phyloP scores from a whole-genome alignment of 2,888 invertebrate genomes.

The Phasia obesa region DNA sequence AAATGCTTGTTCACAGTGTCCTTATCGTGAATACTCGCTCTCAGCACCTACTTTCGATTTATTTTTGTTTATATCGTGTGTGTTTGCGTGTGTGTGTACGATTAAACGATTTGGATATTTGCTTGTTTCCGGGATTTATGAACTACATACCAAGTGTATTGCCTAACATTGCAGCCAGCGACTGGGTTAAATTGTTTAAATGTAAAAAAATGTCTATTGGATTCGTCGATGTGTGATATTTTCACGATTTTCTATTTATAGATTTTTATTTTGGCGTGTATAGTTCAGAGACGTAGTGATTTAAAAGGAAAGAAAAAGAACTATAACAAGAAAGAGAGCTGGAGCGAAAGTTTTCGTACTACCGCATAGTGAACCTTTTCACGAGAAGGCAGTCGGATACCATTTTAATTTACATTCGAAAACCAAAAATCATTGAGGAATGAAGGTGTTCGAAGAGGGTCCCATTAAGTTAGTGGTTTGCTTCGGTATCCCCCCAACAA shows the following conservation, averaged over 20 bases:
- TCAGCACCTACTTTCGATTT: slow-evolving; percentile 12
- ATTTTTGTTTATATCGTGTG: slow-evolving; percentile 14
- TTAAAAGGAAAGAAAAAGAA: no score
- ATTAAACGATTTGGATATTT: slow-evolving; percentile 27
- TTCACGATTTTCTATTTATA: background rate
- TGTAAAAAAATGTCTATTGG: background rate
- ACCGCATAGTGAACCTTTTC: no score
- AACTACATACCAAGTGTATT: slow-evolving; percentile 45
- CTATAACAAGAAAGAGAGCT: no score
- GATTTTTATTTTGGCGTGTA: background rate
- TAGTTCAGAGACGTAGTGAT: background rate
- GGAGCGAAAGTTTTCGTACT: no score
- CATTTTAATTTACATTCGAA: no score
- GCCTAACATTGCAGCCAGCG: slow-evolving; percentile 44
- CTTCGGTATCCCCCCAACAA: no score
- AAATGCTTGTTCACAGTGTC: slow-evolving; percentile 23
- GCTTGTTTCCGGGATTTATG: slow-evolving; percentile 64
- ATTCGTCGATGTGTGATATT: slow-evolving; percentile 10
- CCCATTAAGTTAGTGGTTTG: no score
- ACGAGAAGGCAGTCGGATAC: no score
- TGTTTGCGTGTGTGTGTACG: background rate
- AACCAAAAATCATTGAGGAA: no score
- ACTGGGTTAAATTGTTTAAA: slow-evolving; percentile 44
- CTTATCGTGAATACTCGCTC: slow-evolving; percentile 13
- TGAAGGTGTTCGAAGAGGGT: no score